Evolutionary conservation across 2,888 invertebrate genomes (phyloP).

Genomic region (Eremobia ochroleuca): DNA sequence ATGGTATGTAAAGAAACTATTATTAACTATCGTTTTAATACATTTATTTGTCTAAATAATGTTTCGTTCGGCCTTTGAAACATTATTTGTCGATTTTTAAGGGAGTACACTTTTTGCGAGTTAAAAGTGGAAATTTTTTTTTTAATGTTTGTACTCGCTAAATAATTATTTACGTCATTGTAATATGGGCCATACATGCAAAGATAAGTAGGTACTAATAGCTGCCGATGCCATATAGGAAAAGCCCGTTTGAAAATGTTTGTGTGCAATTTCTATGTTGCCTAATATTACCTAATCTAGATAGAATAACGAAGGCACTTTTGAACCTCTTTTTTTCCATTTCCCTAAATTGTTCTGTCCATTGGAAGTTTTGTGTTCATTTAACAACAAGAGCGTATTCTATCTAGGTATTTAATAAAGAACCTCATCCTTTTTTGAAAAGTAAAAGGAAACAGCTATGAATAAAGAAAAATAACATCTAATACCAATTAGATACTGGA

Average conservation of each 20-base stretch:
- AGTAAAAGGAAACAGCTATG: neutral
- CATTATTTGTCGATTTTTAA: neutral
- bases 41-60: neutral
- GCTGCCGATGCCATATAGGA: neutral
- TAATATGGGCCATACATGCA: conserved; percentile 5
- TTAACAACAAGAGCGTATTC: neutral
- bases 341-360: no score
- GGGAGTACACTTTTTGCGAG: neutral
- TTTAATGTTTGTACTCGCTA: conserved; percentile 6
- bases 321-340: no score
- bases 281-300: neutral
- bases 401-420: neutral
- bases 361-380: neutral
- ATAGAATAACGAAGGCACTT: neutral
- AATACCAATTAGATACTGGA: neutral
- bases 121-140: neutral
- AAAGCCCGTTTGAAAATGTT: neutral
- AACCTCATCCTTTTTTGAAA: neutral
- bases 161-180: conserved; percentile 7
- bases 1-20: conserved; percentile 71
- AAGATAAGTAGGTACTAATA: neutral
- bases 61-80: no score
- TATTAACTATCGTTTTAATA: neutral
- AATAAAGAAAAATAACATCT: neutral
- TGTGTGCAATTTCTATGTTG: neutral